Evolutionary conservation across 1,140 invertebrate genomes (phyloP), one percentile per base, ranked within the genome.

Genomic region (Holotrichia oblita): DNA sequence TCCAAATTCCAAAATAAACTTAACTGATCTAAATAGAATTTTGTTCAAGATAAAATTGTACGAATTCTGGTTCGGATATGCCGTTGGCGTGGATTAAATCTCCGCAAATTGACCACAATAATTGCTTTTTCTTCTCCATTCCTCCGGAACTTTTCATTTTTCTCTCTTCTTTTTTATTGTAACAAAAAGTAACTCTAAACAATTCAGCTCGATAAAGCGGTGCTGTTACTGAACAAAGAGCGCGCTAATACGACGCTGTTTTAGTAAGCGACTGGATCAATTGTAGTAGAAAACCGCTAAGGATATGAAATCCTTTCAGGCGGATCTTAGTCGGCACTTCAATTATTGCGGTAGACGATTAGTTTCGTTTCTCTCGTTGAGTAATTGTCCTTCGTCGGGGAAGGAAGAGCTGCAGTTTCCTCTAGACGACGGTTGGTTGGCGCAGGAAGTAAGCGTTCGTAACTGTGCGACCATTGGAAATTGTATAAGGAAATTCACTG

Each of bases 211-310:
- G 48, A 55, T 55, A 55, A 55, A 55, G 48, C 48, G 17, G 17
- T 55, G n/a, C 48, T 55, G n/a, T 55, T 55, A n/a, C 14, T n/a
- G 48, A 55, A 55, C 48, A 55, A 55, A 55, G 48, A 55, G 48
- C 48, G 48, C 14, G n/a, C 48, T 55, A 55, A 55, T 55, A 55
- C 48, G 9, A 14, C 48, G 48, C 48, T 55, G 48, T 55, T 55
- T 55, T 55, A 17, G 48, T 17, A 17, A 55, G 17, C n/a, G 48
- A 55, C 48, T 55, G 48, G 17, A 55, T 55, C 48, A 55, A 55
- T 55, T 55, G 48, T 55, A 55, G 48, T n/a, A 55, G 48, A 55
- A 55, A 55, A 55, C 48, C 48, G 48, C 48, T 55, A 55, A 55
- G 48, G 48, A 55, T 55, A 55, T 55, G 48, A 55, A 55, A 55